Evolutionary conservation across 1,140 invertebrate genomes (phyloP).

Genomic region (Epicauta chinensis): DNA sequence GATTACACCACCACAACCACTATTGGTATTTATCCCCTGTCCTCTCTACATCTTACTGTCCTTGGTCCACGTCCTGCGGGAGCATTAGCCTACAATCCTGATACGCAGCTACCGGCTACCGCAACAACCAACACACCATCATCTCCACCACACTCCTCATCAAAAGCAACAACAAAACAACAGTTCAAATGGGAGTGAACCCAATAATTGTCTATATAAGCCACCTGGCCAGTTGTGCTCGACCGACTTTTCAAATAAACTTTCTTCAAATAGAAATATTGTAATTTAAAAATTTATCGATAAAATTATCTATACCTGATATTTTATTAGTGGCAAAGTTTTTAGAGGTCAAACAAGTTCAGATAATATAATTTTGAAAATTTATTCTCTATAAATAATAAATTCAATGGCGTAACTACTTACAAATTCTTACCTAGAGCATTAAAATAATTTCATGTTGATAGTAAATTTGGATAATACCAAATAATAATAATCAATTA

Average conservation of each 20-base stretch:
- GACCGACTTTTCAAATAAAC: constrained; percentile 12
- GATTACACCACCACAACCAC: not conserved
- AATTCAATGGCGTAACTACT: too few relatives aligned
- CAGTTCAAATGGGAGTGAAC: constrained; percentile 5
- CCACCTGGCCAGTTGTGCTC: constrained; percentile 26
- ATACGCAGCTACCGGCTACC: constrained; percentile 21
- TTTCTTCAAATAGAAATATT: too few relatives aligned
- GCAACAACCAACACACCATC: constrained; percentile 15
- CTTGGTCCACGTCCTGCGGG: constrained; percentile 18
- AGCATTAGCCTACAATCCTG: constrained; percentile 28
- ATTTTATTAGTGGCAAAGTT: too few relatives aligned
- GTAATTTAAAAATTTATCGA: too few relatives aligned
- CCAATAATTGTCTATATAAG: constrained; percentile 24
- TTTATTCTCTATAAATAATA: too few relatives aligned
- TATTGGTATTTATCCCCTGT: not conserved
- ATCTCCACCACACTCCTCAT: constrained; percentile 2
- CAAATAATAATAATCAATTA: too few relatives aligned
- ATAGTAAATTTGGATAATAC: too few relatives aligned
- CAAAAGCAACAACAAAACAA: not conserved
- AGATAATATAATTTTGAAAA: too few relatives aligned
- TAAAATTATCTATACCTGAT: too few relatives aligned
- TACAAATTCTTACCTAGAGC: too few relatives aligned
- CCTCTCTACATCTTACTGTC: not conserved
- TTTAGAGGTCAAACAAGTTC: too few relatives aligned
- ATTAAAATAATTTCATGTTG: too few relatives aligned